These are phyloP conservation scores for Scolanthus callimorphus DNA, from an alignment of 92 coral and sea anemone genomes.

Conservation along the genomic window DNA sequence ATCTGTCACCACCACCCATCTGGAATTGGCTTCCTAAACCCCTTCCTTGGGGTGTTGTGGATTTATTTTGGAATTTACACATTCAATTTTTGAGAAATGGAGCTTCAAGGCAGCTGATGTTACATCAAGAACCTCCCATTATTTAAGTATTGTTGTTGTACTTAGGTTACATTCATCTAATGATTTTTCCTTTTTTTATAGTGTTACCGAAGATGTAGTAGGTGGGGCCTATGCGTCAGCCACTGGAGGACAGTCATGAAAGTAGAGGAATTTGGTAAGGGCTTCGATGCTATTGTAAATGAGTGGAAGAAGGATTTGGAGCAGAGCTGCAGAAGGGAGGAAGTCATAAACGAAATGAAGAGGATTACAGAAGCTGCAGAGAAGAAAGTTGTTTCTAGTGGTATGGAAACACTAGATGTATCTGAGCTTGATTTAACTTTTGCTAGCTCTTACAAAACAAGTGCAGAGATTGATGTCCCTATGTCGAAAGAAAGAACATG, in stretches of 20 bases:
- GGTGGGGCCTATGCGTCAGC: neutral
- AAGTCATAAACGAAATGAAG: neutral
- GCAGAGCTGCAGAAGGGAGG: neutral
- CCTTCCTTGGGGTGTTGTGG: too few relatives aligned
- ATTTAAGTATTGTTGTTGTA: neutral
- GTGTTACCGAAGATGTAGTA: neutral
- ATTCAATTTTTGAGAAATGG: neutral
- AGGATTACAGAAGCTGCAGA: neutral
- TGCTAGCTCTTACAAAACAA: neutral
- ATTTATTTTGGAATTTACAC: constrained; percentile 1
- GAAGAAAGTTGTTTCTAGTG: neutral
- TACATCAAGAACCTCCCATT: too few relatives aligned
- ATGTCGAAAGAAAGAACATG: neutral
- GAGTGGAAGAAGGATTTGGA: neutral
- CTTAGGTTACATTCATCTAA: neutral
- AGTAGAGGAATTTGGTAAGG: neutral
- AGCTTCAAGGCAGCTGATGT: too few relatives aligned
- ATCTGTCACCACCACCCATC: too few relatives aligned
- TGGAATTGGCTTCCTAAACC: too few relatives aligned
- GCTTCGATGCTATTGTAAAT: neutral
- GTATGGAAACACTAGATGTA: neutral
- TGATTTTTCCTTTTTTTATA: too few relatives aligned
- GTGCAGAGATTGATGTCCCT: neutral
- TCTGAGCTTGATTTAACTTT: neutral
- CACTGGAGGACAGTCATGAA: neutral